Evolutionary conservation across 2,888 invertebrate genomes (phyloP).

Genomic region (Drosophila parthenogenetica): DNA sequence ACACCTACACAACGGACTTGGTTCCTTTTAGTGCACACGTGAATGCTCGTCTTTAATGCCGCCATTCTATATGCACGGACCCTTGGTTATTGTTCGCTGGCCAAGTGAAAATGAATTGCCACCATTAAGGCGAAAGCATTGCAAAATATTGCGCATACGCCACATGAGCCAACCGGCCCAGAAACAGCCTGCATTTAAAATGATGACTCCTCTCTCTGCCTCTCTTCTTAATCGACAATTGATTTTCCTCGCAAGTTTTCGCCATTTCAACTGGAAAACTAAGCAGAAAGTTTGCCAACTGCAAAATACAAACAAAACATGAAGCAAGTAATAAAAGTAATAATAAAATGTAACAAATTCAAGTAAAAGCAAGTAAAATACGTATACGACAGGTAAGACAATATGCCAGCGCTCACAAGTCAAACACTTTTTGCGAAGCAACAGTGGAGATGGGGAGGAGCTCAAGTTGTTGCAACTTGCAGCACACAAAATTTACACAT

Average conservation of each 20-base stretch:
- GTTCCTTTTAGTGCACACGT: slow-evolving; percentile 16
- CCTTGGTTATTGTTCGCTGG: slow-evolving; percentile 52
- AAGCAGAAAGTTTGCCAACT: slow-evolving; percentile 21
- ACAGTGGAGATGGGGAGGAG: slow-evolving; percentile 15
- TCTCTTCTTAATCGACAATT: background rate
- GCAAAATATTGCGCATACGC: slow-evolving; percentile 71
- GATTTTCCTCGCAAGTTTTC: slow-evolving; percentile 23
- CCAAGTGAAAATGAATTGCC: slow-evolving; percentile 71
- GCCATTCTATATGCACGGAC: slow-evolving; percentile 64
- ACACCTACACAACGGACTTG: background rate
- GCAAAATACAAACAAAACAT: slow-evolving; percentile 59
- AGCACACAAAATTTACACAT: slow-evolving; percentile 67
- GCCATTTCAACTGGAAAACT: slow-evolving; percentile 35
- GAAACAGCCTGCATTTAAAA: slow-evolving; percentile 56
- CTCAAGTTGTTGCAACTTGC: slow-evolving; percentile 55
- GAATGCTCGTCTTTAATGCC: slow-evolving; percentile 60
- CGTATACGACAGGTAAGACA: slow-evolving; percentile 63
- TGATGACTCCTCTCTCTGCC: slow-evolving; percentile 16
- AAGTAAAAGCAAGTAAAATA: slow-evolving; percentile 6
- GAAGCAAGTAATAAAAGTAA: slow-evolving; percentile 14
- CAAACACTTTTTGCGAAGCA: slow-evolving; percentile 56
- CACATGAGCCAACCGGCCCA: slow-evolving; percentile 34
- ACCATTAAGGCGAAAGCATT: slow-evolving; percentile 39
- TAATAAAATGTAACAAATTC: slow-evolving; percentile 59
- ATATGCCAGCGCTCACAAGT: slow-evolving; percentile 69